Conservation (phyloP, 2,113 vertebrate species). For the Bambusicola thoracicus region DNA sequence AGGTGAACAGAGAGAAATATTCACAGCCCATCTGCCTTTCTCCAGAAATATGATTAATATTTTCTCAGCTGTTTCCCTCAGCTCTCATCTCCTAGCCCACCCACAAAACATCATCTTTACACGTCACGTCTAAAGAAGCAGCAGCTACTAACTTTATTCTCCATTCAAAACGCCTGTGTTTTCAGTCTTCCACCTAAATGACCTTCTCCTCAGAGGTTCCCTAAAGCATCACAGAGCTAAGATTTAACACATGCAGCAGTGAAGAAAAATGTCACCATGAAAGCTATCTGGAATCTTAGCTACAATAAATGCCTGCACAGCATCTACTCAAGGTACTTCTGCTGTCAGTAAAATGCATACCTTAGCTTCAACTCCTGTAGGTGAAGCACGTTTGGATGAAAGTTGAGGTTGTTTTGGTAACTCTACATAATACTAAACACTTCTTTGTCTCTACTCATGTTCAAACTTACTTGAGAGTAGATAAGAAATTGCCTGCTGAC, state of each 20-base stretch:
- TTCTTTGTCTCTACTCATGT: fast-evolving
- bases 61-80: background rate
- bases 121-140: background rate
- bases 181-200: fast-evolving
- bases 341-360: background rate
- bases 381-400: background rate
- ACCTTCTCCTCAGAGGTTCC: background rate
- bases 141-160: background rate
- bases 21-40: background rate
- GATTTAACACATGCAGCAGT: background rate
- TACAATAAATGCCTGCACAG: background rate
- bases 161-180: background rate
- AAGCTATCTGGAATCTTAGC: background rate
- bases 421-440: too few species aligned
- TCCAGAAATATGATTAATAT: background rate
- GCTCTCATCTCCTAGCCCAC: background rate
- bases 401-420: background rate
- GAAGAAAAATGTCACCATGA: background rate
- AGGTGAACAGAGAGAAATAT: background rate
- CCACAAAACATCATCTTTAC: background rate
- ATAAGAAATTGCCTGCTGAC: background rate
- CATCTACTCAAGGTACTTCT: background rate
- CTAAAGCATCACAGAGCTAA: background rate
- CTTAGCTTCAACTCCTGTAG: background rate
- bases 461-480: background rate